Percentiles rank a stretch among this genome's conserved stretches.
phyloP scores from a whole-genome alignment of 2,113 vertebrate genomes.

The Pteruthius melanotis region DNA sequence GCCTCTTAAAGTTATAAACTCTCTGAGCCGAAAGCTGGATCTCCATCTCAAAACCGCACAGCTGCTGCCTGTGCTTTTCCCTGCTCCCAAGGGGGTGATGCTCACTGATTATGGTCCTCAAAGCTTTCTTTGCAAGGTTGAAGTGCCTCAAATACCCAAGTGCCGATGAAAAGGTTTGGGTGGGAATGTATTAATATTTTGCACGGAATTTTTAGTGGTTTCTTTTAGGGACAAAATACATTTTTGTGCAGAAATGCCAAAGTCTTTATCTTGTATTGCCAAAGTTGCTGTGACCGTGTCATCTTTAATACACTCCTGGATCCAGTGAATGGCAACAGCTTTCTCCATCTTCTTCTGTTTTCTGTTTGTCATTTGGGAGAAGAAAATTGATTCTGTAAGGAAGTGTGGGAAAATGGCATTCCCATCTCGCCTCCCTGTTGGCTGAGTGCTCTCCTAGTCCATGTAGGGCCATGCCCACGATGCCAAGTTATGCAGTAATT shows the following conservation, averaged over 20 bases:
- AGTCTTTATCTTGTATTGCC: background rate
- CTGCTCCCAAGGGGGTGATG: background rate
- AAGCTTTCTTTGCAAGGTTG: background rate
- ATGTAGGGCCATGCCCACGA: background rate
- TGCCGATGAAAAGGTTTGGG: background rate
- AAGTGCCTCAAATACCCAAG: background rate
- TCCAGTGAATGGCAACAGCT: background rate
- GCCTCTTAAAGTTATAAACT: background rate
- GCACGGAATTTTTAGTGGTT: background rate
- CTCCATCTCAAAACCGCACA: background rate
- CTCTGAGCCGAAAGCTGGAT: background rate
- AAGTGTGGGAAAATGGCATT: constrained; percentile 24
- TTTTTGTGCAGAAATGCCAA: background rate
- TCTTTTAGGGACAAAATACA: background rate
- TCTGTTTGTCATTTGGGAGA: background rate
- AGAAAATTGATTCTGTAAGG: background rate
- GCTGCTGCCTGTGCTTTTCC: background rate
- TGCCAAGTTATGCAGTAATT: constrained; percentile 6
- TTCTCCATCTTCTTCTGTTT: background rate
- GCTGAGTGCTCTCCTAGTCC: background rate
- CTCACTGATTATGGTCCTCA: background rate
- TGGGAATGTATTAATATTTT: background rate
- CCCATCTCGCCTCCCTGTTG: background rate
- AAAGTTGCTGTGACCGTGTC: background rate
- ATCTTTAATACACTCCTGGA: background rate